Evolutionary conservation across 2,888 invertebrate genomes (phyloP).

Genomic region (Meteorus cinctellus): DNA sequence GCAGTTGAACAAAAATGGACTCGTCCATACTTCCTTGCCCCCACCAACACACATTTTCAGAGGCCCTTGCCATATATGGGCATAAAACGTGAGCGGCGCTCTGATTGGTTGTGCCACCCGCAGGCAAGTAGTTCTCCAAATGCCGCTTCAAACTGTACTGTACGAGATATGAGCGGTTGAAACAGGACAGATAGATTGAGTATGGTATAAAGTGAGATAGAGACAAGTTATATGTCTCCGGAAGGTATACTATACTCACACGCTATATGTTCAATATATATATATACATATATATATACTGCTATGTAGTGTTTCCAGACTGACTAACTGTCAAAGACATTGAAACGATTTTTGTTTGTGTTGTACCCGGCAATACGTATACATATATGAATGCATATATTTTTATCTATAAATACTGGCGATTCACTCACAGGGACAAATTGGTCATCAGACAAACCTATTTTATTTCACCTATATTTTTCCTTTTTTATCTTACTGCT

Average conservation of each 20-base stretch:
- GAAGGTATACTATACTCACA: constrained; percentile 21
- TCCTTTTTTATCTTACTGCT: no score
- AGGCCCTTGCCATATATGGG: constrained; percentile 88
- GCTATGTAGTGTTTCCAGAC: constrained; percentile 28
- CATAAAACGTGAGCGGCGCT: constrained; percentile 81
- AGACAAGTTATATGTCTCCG: constrained; percentile 26
- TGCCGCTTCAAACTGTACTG: constrained; percentile 72
- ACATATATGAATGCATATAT: constrained; percentile 12
- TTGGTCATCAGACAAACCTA: not conserved
- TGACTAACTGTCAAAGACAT: constrained; percentile 29
- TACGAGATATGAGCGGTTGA: constrained; percentile 33
- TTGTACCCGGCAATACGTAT: constrained; percentile 14
- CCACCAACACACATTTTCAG: constrained; percentile 74
- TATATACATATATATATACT: constrained; percentile 8
- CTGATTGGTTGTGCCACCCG: constrained; percentile 80
- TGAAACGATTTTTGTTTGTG: constrained; percentile 22
- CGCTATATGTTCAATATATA: not conserved
- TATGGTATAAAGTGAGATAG: not conserved
- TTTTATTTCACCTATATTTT: no score
- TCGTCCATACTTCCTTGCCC: constrained; percentile 73
- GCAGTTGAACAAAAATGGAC: constrained; percentile 59
- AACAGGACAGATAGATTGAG: not conserved
- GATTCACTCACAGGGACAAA: not conserved
- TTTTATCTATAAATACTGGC: not conserved
- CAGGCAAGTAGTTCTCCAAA: constrained; percentile 74